Base-by-base conservation (phyloP, 2,888 invertebrate species). In the Listrodromus nycthemerus region DNA sequence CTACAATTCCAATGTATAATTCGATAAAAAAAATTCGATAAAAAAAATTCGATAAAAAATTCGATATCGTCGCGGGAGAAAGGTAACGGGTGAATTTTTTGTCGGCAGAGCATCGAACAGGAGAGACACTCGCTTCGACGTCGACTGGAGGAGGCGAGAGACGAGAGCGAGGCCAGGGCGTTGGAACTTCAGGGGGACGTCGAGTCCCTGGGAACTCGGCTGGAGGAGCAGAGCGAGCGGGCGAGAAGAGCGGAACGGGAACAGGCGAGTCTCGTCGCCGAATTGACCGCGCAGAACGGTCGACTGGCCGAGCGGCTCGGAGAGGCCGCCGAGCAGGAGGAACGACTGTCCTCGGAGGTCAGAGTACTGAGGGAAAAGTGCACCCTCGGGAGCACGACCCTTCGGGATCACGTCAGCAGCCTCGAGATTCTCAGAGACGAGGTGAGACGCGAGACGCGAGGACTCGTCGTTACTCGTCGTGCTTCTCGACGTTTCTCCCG, bases 141-240 rank as follows among this genome's bases (percentile, higher is more conserved):
- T 85, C 97, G 97, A 90, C 94, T 99, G 91, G 97, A 97, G 89
- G 96, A 97, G 58, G 96, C 97, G 58, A 97, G 97, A 92, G 97
- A 97, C 41, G 98, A 99, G 93, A 97, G 97, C 92, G 98, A 99
- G 89, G 96, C 97, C 71, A 95, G 97, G 86, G 95, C 98, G 65
- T 94, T 97, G 89, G 99, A 99, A 93, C 95, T 98, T 63, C 98
- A 98, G 93, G 96, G 97, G 88, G 99, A 99, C 94, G 95, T 98
- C 91, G 95, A 95, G 85, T 96, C 97, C 91, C 95, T 98, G 66
- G 96, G 96, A 85, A 95, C 96, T 82, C 97, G 97, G 93, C 95
- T 98, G 86, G 96, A 96, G 78, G 94, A 95, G 74, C 93, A 93
- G 82, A 91, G 88, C 80, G 93, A 93, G 30, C 88, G 90, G 55